Percentiles rank a stretch among this genome's conserved stretches.
These are phyloP conservation scores for Rosalia funebris DNA, from an alignment of 2,888 invertebrate species.

Conservation along the genomic window DNA sequence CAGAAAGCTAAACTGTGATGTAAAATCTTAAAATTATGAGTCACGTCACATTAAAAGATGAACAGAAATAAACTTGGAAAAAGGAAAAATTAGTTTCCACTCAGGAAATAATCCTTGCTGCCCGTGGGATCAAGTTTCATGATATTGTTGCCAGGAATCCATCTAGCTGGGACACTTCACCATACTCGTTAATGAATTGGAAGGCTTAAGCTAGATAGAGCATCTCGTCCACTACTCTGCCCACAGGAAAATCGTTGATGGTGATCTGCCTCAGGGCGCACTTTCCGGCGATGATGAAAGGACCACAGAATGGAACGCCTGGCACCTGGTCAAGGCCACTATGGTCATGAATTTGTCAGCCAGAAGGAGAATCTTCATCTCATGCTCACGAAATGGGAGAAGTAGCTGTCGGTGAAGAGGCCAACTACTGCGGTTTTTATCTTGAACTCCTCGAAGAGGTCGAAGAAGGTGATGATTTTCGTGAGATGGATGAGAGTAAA, in stretches of 20 bases:
- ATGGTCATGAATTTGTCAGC: constrained; percentile 92
- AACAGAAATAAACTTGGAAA: neutral
- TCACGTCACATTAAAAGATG: neutral
- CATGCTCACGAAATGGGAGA: constrained; percentile 97
- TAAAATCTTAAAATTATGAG: neutral
- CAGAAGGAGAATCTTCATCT: constrained; percentile 93
- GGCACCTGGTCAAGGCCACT: constrained; percentile 90
- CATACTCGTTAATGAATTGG: constrained; percentile 94
- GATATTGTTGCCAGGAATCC: constrained; percentile 92
- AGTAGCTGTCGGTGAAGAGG: constrained; percentile 96
- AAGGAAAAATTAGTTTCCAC: constrained; percentile 11
- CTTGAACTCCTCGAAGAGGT: constrained; percentile 84
- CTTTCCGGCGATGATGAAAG: constrained; percentile 92
- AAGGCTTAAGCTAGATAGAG: constrained; percentile 95
- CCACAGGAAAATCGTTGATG: constrained; percentile 96
- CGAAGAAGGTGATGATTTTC: constrained; percentile 98
- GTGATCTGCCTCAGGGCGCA: constrained; percentile 90
- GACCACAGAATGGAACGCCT: constrained; percentile 92
- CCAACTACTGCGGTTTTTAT: constrained; percentile 89
- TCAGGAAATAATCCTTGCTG: constrained; percentile 79
- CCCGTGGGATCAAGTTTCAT: constrained; percentile 89
- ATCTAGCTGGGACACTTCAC: constrained; percentile 94
- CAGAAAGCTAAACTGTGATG: too few relatives aligned
- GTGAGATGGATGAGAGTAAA: constrained; percentile 91
- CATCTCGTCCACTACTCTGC: constrained; percentile 90